Conservation (phyloP, 1,140 invertebrate species). For the Cydia splendana region DNA sequence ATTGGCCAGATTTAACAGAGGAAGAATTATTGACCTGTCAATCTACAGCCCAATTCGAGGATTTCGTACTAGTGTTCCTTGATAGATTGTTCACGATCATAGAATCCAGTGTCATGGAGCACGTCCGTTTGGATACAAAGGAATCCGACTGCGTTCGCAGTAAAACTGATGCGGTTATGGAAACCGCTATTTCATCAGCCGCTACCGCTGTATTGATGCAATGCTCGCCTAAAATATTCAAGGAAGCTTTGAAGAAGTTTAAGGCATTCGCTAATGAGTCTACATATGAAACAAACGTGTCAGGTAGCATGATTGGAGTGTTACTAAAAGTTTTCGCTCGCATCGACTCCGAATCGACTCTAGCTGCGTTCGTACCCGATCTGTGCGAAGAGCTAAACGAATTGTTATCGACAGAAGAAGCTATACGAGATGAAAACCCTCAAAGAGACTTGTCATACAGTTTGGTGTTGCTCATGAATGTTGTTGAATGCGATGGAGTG, state of each 20-base stretch:
- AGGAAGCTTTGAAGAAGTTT: constrained; percentile 87
- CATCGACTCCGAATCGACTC: constrained; percentile 84
- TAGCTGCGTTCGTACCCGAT: constrained; percentile 87
- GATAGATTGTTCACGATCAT: constrained; percentile 88
- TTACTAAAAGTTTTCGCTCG: constrained; percentile 86
- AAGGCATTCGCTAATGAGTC: constrained; percentile 85
- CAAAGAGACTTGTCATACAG: constrained; percentile 91
- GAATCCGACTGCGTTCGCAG: constrained; percentile 82
- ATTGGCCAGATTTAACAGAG: constrained; percentile 86
- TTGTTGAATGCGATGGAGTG: constrained; percentile 83
- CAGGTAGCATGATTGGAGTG: constrained; percentile 87
- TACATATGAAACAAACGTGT: constrained; percentile 90
- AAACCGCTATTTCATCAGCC: constrained; percentile 85
- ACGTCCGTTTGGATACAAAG: constrained; percentile 83
- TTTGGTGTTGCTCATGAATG: constrained; percentile 87
- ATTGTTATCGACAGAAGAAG: constrained; percentile 80
- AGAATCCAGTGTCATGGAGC: constrained; percentile 86
- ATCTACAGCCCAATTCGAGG: constrained; percentile 90
- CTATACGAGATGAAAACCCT: constrained; percentile 85
- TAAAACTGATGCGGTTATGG: constrained; percentile 85
- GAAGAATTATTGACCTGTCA: constrained; percentile 88
- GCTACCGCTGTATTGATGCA: constrained; percentile 83
- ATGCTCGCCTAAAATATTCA: constrained; percentile 79
- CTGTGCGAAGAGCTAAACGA: constrained; percentile 80
- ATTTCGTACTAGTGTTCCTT: constrained; percentile 92